Evolutionary conservation across 2,113 vertebrate species (phyloP), one percentile per base, ranked within the genome.

Genomic region (Forbesichthys papilliferus): DNA sequence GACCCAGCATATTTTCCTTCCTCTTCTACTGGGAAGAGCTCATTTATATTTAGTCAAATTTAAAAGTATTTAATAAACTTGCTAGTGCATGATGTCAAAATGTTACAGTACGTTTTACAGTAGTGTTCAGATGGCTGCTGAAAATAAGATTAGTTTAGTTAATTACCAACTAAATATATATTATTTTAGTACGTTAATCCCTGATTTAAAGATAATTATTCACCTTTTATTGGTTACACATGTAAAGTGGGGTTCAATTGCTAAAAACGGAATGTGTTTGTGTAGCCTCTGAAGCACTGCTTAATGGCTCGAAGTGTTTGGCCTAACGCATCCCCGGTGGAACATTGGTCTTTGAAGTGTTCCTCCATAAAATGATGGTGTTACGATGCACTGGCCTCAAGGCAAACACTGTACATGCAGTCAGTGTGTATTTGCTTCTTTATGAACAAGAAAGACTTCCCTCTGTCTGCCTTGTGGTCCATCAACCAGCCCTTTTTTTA

Each of bases 271-370:
- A 81, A 81, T 88, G 71, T 80, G 78, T 77, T 61, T 62, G 62
- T 11, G 42, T 56, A 48, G 51, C 34, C 0, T 75, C 46, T 49
- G 14, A 2, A 27, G 27, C 27, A 27, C 27, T 3, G 27, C 27
- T 27, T 27, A 27, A 27, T 27, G 27, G 27, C 27, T 27, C 27
- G 27, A 2, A 27, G 27, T 61, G 77, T 82, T 70, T 75, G 80
- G 82, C 66, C 85, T 83, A 78, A 79, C 68, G 42, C 42, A 61
- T 84, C 83, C 86, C 81, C 68, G 64, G 66, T 86, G 79, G 78
- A 88, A 74, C 74, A 73, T 76, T 85, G 71, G 76, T 73, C 84
- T 84, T 82, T 81, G 71, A 87, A 87, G 78, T 58, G 75, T 70
- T 79, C 54, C 59, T 59, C 81, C 68, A 86, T 88, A 84, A 90